Evolutionary conservation across 2,888 invertebrate genomes (phyloP).

Genomic region (Hydriomena furcata): DNA sequence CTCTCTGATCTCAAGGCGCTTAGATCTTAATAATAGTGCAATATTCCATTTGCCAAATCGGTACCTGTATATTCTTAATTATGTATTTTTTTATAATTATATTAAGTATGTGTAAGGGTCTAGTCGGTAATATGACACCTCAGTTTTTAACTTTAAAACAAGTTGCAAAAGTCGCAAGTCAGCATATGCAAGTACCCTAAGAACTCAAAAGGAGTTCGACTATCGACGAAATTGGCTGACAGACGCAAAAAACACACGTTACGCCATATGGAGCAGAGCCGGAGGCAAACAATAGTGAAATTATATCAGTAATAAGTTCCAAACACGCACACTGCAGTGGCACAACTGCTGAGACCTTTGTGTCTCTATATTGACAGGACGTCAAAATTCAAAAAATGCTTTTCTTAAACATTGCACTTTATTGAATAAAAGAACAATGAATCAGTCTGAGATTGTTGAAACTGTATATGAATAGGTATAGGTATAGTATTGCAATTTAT

Average conservation of each 20-base stretch:
- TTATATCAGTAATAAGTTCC: slow-evolving; percentile 78
- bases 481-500: no score
- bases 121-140: no score
- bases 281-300: slow-evolving; percentile 79
- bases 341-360: slow-evolving; percentile 64
- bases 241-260: slow-evolving; percentile 66
- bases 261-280: slow-evolving; percentile 78
- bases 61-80: no score
- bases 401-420: slow-evolving; percentile 6
- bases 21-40: no score
- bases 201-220: slow-evolving; percentile 50
- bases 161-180: neutral
- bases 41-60: no score
- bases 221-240: slow-evolving; percentile 73
- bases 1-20: no score
- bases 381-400: slow-evolving; percentile 14
- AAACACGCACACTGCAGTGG: slow-evolving; percentile 72
- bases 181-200: slow-evolving; percentile 15
- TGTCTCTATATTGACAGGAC: slow-evolving; percentile 24
- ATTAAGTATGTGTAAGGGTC: no score
- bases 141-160: no score
- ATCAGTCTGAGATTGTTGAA: slow-evolving; percentile 2
- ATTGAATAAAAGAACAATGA: neutral
- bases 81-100: no score
- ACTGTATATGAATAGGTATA: neutral